Evolutionary conservation across 2,888 invertebrate species (phyloP), one percentile per base, ranked within the genome.

Genomic region (Blastobasis lacticolella): DNA sequence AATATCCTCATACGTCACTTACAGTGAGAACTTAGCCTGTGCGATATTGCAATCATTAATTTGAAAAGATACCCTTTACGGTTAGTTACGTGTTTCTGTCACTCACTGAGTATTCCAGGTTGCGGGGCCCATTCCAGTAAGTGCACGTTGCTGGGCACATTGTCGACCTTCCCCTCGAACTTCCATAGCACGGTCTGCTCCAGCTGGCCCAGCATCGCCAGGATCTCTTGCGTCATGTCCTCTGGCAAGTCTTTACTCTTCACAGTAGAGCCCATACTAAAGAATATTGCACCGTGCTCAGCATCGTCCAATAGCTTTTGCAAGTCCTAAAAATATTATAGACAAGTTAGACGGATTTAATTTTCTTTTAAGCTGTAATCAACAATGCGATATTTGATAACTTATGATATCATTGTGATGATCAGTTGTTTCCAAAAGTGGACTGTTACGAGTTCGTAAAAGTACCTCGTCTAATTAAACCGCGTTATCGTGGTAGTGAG

Each of bases 171-270:
- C 5, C 66, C 66, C 2, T 65, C 66, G 40, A 65, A 58, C 58
- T 80, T 83, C 87, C 86, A 88, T 10, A 90, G 52, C 1, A 89
- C 79, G 0, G 73, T 75, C 59, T 86, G 84, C 42, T 84, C 77
- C 50, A 89, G 57, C 43, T 68, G 66, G 0, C 75, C 69, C 50
- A 90, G 81, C 1, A 76, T 66, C n/a, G 73, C 59, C 9, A 88
- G 52, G 1, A 89, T 60, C 4, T 67, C 66, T 36, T 62, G 60
- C 52, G 71, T 71, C 49, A 71, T 57, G 42, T 66, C 60, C n/a
- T 64, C 59, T 0, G 83, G 71, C 45, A 88, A 56, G 0, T 70
- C 65, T 6, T 64, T 69, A 49, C 74, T 73, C 38, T 67, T 65
- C 1, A 84, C 52, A 3, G 73, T 70, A 0, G 81, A 72, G 0